Conservation (phyloP, 2,113 vertebrate genomes). For the Tragelaphus buxtoni region DNA sequence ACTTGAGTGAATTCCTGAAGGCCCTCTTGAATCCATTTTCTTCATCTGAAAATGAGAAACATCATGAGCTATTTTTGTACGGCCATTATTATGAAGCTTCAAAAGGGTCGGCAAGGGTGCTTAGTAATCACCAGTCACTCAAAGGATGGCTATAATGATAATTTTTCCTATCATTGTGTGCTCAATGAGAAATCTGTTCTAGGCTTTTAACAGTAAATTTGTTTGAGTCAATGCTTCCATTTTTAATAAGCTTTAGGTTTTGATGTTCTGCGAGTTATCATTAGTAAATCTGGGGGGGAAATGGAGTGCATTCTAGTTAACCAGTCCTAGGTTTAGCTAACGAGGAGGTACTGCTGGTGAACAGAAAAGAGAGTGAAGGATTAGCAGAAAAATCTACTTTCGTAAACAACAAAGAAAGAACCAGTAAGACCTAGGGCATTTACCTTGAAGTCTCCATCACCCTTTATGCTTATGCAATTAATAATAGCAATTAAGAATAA, state of each 20-base stretch:
- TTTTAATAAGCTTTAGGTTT: background rate
- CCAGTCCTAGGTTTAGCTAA: background rate
- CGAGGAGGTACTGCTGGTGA: background rate
- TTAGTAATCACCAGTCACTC: background rate
- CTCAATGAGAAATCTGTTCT: background rate
- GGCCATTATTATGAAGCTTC: background rate
- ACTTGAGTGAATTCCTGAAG: background rate
- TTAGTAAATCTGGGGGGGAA: background rate
- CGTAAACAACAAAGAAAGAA: background rate
- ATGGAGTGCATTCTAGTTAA: background rate
- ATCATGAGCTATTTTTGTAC: background rate
- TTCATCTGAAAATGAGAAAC: background rate
- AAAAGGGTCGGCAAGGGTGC: background rate
- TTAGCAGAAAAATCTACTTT: background rate
- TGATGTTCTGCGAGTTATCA: background rate
- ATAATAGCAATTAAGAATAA: background rate
- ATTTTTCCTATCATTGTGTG: background rate
- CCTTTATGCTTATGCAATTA: background rate
- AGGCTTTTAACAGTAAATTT: background rate
- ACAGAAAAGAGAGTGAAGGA: background rate
- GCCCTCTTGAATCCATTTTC: background rate
- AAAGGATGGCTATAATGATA: background rate
- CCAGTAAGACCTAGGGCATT: background rate
- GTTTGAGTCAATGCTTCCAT: background rate
- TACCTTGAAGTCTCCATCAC: background rate